Evolutionary conservation across 2,888 invertebrate species (phyloP), one percentile per base, ranked within the genome.

Genomic region (Chesias legatella): DNA sequence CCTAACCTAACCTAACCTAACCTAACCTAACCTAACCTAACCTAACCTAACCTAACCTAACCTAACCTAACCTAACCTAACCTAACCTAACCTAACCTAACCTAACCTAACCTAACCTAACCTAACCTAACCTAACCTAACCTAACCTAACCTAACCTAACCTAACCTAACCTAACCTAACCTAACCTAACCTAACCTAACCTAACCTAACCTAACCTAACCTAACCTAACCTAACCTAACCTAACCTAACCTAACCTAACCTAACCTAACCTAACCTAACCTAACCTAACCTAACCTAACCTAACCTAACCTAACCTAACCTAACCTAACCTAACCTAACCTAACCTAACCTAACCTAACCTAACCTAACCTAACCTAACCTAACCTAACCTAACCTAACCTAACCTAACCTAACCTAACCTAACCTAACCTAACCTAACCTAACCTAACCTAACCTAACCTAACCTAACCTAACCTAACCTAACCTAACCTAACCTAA

Each of bases 11-110:
- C 49, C 53, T 46, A 50, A 48, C 50, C 47, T 45, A 48, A 53
- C 50, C 53, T 51, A 53, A 53, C 53, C 53, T 51, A 53, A 53
- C 53, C 51, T 51, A 53, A 53, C 50, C 50, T 51, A n/a, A n/a
- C n/a, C n/a, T n/a, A 53, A 53, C 53, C 53, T 53, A 53, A 53
- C 53, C 53, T 46, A 53, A 53, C 51, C 49, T 40, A 48, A 48
- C 45, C 51, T 46, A 51, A 51, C 48, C 51, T 48, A 49, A 49
- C 49, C 49, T 49, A 49, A 49, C 49, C 49, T 37, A 43, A 49
- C 48, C 44, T 42, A 49, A 49, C 49, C 49, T 48, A 51, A 51
- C 46, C 43, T 46, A 50, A 45, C 49, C 44, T 41, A 44, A 45
- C 43, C 44, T 42, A 42, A 49, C 42, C 45, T 38, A 39, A 42